A percentile compares a stretch with the other conserved stretches of the same genome.
phyloP scores from a whole-genome alignment of 1,140 invertebrate genomes.

The Trypoxylus dichotomus region DNA sequence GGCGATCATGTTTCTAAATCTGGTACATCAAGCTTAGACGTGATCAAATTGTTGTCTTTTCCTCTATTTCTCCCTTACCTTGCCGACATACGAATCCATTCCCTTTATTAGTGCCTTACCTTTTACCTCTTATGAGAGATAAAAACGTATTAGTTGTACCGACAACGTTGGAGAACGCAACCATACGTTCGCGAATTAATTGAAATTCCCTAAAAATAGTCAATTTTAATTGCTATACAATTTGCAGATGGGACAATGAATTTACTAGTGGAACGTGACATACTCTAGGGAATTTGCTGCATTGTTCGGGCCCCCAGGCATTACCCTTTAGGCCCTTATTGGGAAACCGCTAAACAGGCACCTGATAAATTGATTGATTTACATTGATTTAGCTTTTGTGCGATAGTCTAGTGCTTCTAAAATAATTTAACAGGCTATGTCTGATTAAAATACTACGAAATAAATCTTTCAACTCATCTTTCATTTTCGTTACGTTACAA shows the following conservation, averaged over 20 bases:
- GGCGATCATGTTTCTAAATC: not conserved
- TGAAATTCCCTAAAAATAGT: constrained; percentile 4
- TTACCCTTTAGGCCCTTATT: constrained; percentile 33
- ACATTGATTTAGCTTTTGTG: constrained; percentile 27
- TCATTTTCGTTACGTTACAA: too few relatives aligned
- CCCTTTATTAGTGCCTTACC: not conserved
- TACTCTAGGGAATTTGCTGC: constrained; percentile 31
- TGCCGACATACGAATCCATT: not conserved
- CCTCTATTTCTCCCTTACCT: not conserved
- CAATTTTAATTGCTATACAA: constrained; percentile 16
- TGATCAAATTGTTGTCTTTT: not conserved
- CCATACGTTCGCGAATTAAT: not conserved
- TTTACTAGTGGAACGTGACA: constrained; percentile 35
- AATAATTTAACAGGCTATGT: not conserved
- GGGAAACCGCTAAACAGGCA: constrained; percentile 41
- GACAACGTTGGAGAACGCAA: too few relatives aligned
- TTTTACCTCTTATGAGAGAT: not conserved
- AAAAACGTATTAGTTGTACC: not conserved
- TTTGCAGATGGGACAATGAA: constrained; percentile 5
- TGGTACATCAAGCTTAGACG: constrained; percentile 8
- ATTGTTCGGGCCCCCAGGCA: constrained; percentile 29
- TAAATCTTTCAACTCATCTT: not conserved
- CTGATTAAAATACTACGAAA: not conserved
- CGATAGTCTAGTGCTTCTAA: not conserved
- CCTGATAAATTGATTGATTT: constrained; percentile 43